Conservation (phyloP, 2,888 invertebrate species). For the Drosophila diplacantha region DNA sequence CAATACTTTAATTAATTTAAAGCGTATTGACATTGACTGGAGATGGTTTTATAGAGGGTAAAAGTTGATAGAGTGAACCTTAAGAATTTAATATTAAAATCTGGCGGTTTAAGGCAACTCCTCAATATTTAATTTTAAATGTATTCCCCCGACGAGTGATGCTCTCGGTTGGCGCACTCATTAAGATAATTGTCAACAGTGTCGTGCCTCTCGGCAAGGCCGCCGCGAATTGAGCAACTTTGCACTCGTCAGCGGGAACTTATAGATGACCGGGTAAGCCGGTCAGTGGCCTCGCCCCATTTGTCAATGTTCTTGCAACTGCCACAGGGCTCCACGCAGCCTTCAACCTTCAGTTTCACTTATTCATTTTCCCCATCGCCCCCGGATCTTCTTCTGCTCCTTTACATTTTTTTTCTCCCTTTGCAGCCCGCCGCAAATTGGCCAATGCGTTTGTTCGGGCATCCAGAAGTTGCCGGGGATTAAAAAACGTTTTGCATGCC, state of each 20-base stretch:
- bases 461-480: conserved; percentile 42
- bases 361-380: conserved; percentile 27
- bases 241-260: conserved; percentile 26
- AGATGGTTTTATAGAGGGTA: background rate
- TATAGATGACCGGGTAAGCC: conserved; percentile 40
- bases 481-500: conserved; percentile 67
- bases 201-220: conserved; percentile 23
- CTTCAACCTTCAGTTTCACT: conserved; percentile 44
- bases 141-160: background rate
- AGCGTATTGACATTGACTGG: background rate
- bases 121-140: background rate
- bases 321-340: conserved; percentile 36
- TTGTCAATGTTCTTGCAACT: conserved; percentile 44
- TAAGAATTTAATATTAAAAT: background rate
- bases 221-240: conserved; percentile 28
- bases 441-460: conserved; percentile 55
- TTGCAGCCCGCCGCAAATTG: conserved; percentile 53
- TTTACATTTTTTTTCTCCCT: conserved; percentile 5
- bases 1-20: background rate
- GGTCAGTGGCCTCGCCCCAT: conserved; percentile 47
- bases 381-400: conserved; percentile 14
- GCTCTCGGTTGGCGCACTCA: conserved; percentile 19
- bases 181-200: conserved; percentile 33
- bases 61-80: background rate
- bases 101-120: background rate